These are phyloP conservation scores for Pedetes capensis DNA, from an alignment of 2,113 vertebrate genomes.

Conservation along the genomic window DNA sequence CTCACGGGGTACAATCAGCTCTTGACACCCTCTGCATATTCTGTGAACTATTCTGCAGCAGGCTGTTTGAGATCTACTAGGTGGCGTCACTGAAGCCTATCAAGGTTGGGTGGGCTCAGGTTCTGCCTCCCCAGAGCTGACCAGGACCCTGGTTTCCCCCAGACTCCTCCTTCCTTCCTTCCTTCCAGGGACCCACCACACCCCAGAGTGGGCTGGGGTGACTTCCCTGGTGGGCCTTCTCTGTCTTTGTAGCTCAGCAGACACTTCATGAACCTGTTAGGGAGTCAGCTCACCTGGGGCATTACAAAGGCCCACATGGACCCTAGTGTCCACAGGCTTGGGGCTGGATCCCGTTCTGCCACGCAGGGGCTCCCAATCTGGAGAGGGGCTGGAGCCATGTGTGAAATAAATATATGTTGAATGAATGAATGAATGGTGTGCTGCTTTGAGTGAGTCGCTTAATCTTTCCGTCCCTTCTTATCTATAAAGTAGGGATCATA, in stretches of 20 bases:
- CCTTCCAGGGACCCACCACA: fast-evolving
- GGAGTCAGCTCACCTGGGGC: too few relatives aligned
- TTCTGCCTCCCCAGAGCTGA: neutral
- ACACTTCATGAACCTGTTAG: neutral
- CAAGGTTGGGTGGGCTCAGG: neutral
- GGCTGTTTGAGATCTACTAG: neutral
- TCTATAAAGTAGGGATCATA: neutral
- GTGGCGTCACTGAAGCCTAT: neutral
- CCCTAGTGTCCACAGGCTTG: neutral
- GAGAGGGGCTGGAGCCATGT: neutral
- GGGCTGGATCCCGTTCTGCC: neutral
- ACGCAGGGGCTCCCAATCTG: neutral
- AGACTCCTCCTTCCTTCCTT: neutral
- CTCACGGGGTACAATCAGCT: fast-evolving
- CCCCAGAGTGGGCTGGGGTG: neutral
- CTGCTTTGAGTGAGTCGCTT: too few relatives aligned
- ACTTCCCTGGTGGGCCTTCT: neutral
- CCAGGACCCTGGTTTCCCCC: neutral
- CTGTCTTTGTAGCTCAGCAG: neutral
- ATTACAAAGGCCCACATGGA: neutral
- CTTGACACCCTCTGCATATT: neutral
- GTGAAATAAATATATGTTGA: too few relatives aligned
- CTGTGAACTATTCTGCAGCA: neutral
- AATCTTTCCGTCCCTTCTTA: neutral
- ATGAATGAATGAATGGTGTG: neutral